Percentiles rank a stretch among this genome's conserved stretches.
These are phyloP conservation scores for Drosophila koepferae DNA, from an alignment of 2,888 invertebrate species.

Conservation along the genomic window DNA sequence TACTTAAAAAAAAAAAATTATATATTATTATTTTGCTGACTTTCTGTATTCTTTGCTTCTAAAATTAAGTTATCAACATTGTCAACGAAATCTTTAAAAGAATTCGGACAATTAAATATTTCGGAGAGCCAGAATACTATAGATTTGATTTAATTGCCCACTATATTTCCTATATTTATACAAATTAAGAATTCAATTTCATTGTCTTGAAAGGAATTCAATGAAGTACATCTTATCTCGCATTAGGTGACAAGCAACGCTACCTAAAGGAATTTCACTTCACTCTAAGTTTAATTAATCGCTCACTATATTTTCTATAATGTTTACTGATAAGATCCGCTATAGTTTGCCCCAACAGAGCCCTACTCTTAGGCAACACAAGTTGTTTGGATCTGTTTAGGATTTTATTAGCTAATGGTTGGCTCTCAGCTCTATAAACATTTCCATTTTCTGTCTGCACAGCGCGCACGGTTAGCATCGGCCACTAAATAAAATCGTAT, in stretches of 20 bases:
- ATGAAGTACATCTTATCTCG: background rate
- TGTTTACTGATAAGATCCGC: conserved; percentile 3
- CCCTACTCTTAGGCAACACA: background rate
- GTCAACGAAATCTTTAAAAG: too few species aligned
- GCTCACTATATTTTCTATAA: background rate
- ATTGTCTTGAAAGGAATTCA: too few species aligned
- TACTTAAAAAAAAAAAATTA: too few species aligned
- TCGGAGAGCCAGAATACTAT: too few species aligned
- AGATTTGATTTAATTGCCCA: too few species aligned
- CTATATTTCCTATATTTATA: too few species aligned
- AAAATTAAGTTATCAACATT: too few species aligned
- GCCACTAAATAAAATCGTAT: conserved; percentile 15
- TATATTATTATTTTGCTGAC: too few species aligned
- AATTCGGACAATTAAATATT: too few species aligned
- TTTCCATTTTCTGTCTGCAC: conserved; percentile 14
- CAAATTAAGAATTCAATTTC: too few species aligned
- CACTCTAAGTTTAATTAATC: background rate
- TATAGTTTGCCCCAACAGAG: background rate
- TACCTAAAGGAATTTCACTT: background rate
- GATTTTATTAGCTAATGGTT: conserved; percentile 17
- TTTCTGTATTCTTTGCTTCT: too few species aligned
- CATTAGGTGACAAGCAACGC: background rate
- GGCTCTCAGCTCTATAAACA: conserved; percentile 8
- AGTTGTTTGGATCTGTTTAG: background rate
- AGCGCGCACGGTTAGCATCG: conserved; percentile 17